A percentile compares a stretch with the other conserved stretches of the same genome.
Evolutionary conservation across 2,113 vertebrate genomes (phyloP).

Genomic region (Pogona vitticeps): DNA sequence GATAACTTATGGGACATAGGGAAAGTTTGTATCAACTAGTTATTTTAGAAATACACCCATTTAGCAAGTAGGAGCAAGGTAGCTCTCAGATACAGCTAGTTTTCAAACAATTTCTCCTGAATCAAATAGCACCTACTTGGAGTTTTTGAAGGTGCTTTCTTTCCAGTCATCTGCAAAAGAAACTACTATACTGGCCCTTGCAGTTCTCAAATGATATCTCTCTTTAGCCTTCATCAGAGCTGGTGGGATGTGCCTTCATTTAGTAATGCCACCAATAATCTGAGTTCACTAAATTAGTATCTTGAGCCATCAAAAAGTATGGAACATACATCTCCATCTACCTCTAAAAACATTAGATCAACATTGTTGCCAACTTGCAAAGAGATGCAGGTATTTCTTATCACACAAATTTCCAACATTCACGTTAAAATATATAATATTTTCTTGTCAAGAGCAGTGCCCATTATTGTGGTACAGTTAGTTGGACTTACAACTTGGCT

Average conservation of each 20-base stretch:
- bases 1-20: not conserved
- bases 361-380: not conserved
- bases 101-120: not conserved
- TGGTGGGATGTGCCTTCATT: not conserved
- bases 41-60: not conserved
- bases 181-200: not conserved
- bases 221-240: not conserved
- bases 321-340: not conserved
- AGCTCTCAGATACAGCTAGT: too few relatives aligned
- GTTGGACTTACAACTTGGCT: constrained; percentile 6
- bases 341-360: not conserved
- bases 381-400: not conserved
- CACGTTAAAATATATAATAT: not conserved
- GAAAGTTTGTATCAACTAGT: not conserved
- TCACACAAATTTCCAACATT: not conserved
- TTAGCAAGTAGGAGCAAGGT: not conserved
- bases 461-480: constrained; percentile 40
- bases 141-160: not conserved
- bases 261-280: not conserved
- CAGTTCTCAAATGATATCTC: not conserved
- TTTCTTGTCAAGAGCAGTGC: not conserved
- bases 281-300: not conserved
- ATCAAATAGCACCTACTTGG: not conserved
- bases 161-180: not conserved
- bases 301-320: not conserved